phyloP scores from a whole-genome alignment of 2,888 invertebrate species.

The Acrobasis suavella region DNA sequence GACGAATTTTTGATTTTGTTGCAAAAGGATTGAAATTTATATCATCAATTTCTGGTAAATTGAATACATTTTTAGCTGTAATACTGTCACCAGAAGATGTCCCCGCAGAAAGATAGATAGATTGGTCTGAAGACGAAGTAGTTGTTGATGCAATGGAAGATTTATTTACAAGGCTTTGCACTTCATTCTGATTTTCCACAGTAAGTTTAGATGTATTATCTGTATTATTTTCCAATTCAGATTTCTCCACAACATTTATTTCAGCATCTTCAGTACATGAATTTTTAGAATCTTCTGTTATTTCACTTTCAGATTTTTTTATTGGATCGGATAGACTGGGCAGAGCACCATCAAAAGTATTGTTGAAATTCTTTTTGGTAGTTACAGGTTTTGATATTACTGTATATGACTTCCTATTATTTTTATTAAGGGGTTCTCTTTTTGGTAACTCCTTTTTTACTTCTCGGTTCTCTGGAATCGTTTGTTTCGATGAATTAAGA shows the following conservation, averaged over 20 bases:
- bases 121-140: constrained; percentile 52
- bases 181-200: constrained; percentile 15
- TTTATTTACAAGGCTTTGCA: constrained; percentile 20
- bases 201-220: constrained; percentile 14
- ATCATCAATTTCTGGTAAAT: constrained; percentile 68
- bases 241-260: constrained; percentile 3
- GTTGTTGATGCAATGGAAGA: constrained; percentile 31
- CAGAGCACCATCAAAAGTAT: constrained; percentile 36
- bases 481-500: constrained; percentile 37
- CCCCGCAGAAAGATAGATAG: constrained; percentile 50
- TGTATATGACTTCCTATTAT: constrained; percentile 54
- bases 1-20: constrained; percentile 57
- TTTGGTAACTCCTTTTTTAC: constrained; percentile 33
- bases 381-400: constrained; percentile 43
- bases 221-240: constrained; percentile 10
- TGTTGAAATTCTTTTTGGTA: constrained; percentile 49
- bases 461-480: constrained; percentile 24
- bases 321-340: background rate
- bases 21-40: constrained; percentile 63
- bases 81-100: constrained; percentile 49
- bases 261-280: background rate
- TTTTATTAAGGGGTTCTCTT: constrained; percentile 35
- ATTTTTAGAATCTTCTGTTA: background rate
- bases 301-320: background rate
- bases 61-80: constrained; percentile 60